A percentile compares a stretch with the other conserved stretches of the same genome.
Evolutionary conservation across 2,888 invertebrate species (phyloP).

Genomic region (Cenopis cana): DNA sequence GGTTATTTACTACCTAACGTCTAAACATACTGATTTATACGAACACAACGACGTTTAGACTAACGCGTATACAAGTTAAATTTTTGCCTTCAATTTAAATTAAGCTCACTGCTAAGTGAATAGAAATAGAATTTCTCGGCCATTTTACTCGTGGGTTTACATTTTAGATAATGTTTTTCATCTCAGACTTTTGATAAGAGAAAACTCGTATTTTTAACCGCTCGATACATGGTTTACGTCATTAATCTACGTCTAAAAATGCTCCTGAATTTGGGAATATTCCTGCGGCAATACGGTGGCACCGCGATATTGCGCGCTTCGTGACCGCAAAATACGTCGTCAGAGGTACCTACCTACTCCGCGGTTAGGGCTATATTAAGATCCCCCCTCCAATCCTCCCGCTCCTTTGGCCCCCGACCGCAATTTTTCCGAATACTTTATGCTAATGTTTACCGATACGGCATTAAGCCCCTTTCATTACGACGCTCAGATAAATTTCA

Average conservation of each 20-base stretch:
- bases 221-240: slow-evolving; percentile 26
- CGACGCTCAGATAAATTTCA: slow-evolving; percentile 62
- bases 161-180: no score
- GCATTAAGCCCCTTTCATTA: slow-evolving; percentile 69
- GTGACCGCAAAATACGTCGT: slow-evolving; percentile 27
- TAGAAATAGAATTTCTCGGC: background rate
- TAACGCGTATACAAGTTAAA: background rate
- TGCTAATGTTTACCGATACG: slow-evolving; percentile 73
- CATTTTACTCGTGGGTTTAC: no score
- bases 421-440: slow-evolving; percentile 74
- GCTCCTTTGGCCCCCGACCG: slow-evolving; percentile 57
- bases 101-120: background rate
- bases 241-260: slow-evolving; percentile 33
- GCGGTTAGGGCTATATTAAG: slow-evolving; percentile 60
- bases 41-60: background rate
- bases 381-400: slow-evolving; percentile 57
- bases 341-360: slow-evolving; percentile 25
- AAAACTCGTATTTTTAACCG: slow-evolving; percentile 7
- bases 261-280: slow-evolving; percentile 25
- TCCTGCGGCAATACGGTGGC: slow-evolving; percentile 23
- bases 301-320: slow-evolving; percentile 25
- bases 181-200: background rate
- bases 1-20: slow-evolving; percentile 30
- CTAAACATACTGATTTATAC: slow-evolving; percentile 29
- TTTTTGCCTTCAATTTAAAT: background rate